phyloP scores from a whole-genome alignment of 2,888 invertebrate species.

The Pseudococcus longispinus region DNA sequence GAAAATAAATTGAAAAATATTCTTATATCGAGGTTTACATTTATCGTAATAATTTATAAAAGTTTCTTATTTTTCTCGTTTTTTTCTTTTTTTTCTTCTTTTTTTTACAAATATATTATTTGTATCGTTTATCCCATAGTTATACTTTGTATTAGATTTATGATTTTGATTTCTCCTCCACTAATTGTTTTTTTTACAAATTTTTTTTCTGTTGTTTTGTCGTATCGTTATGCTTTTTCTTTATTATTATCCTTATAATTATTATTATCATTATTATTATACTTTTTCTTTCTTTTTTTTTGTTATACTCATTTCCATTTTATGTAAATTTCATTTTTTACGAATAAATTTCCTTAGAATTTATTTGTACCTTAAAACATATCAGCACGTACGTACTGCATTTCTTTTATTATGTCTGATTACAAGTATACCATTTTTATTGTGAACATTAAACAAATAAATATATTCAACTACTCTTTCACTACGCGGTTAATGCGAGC shows the following conservation, averaged over 20 bases:
- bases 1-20: not conserved
- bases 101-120: not conserved
- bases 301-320: constrained; percentile 19
- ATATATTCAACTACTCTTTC: not conserved
- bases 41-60: not conserved
- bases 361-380: constrained; percentile 17
- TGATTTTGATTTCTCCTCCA: not conserved
- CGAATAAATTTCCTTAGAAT: not conserved
- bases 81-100: not conserved
- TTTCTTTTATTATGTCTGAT: constrained; percentile 32
- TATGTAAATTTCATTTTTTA: constrained; percentile 23
- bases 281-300: not conserved
- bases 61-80: not conserved
- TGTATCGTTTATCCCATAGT: constrained; percentile 12
- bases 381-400: constrained; percentile 38
- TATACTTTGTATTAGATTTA: not conserved
- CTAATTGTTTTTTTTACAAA: not conserved
- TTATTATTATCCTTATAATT: not conserved
- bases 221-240: not conserved
- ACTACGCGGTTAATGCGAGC: not conserved
- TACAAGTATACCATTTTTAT: constrained; percentile 37
- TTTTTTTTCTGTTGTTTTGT: not conserved
- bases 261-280: not conserved
- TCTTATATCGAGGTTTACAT: not conserved
- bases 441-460: constrained; percentile 33